phyloP scores from a whole-genome alignment of 53 echinoderm and acorn worm species.

The Astropecten irregularis region DNA sequence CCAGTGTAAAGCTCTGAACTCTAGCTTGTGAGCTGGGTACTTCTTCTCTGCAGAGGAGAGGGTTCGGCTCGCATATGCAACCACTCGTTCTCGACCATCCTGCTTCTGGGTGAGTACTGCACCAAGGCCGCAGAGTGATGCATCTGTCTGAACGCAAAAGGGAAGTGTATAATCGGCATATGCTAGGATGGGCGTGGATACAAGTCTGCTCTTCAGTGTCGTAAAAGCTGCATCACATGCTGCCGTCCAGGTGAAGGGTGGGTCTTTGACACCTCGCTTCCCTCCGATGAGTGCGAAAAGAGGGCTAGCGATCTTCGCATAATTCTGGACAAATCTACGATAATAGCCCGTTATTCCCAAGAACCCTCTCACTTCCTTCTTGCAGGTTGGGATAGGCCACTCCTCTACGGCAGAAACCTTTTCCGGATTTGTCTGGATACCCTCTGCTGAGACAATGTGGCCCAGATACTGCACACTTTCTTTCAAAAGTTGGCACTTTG shows the following conservation, averaged over 20 bases:
- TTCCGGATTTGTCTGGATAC: conserved; percentile 17
- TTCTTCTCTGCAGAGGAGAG: not conserved
- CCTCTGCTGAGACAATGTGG: conserved; percentile 28
- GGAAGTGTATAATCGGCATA: conserved; percentile 21
- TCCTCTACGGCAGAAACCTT: conserved; percentile 13
- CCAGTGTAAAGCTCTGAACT: conserved; percentile 30
- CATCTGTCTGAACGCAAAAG: conserved; percentile 28
- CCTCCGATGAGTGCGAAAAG: conserved; percentile 16
- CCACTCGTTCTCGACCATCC: conserved; percentile 8
- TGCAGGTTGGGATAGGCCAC: not conserved
- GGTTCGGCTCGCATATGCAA: conserved; percentile 20
- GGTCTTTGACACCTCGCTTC: not conserved
- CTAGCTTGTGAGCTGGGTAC: conserved; percentile 43
- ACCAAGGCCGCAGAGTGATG: conserved; percentile 4
- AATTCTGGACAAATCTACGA: conserved; percentile 12
- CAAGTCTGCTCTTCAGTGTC: not conserved
- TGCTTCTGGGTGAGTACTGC: conserved; percentile 27
- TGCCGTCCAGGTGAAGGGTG: not conserved
- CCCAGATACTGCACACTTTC: not conserved
- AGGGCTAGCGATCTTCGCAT: conserved; percentile 34
- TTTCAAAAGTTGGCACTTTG: conserved; percentile 18
- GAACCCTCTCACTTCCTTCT: conserved; percentile 24
- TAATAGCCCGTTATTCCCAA: conserved; percentile 38
- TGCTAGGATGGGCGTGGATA: conserved; percentile 5
- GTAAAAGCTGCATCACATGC: conserved; percentile 6